Evolutionary conservation across 2,113 vertebrate genomes (phyloP), one percentile per base, ranked within the genome.

Genomic region (Triplophysa rosa): DNA sequence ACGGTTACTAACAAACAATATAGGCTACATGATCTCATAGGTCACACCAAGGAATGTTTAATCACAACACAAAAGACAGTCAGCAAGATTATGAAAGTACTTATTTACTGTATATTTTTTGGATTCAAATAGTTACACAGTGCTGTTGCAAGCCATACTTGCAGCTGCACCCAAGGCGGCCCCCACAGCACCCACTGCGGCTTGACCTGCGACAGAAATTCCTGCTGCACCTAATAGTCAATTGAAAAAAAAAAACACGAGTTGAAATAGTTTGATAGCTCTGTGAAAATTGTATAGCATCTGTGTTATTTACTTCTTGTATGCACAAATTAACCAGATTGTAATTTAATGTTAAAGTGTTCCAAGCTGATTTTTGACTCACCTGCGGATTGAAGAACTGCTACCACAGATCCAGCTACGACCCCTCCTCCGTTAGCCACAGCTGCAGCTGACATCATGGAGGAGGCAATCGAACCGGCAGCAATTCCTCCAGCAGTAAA

Each of bases 361-460:
- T 19, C 7, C 17, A 9, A 8, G 2, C n/a, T 4, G 29, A 69
- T 37, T 1, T 59, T 16, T 70, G 8, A 5, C 54, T 81, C 80
- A 86, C 83, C 86, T 8, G 29, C 45, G 0, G 83, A 83, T 70
- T 86, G 84, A 12, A 84, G 76, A 29, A 58, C 2, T 11, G 86
- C 83, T 10, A 87, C 84, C 12, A 19, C 0, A 10, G 64, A 21
- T 3, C 84, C 84, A 2, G 81, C 79, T 3, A 21, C 77, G 7
- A 86, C 65, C 1, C 78, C 79, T 21, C 84, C 86, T 23, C 84
- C 84, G 1, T 79, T 83, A 17, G 80, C 84, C 14, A 73, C 29
- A 0, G 84, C 84, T 1, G 84, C 42, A 0, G 40, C 0, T 8
- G 86, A 84, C 82, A 85, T 87, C 82, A 84, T 49, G 2, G 2